Evolutionary conservation across 2,888 invertebrate species (phyloP).

Genomic region (Nephrotoma flavescens): DNA sequence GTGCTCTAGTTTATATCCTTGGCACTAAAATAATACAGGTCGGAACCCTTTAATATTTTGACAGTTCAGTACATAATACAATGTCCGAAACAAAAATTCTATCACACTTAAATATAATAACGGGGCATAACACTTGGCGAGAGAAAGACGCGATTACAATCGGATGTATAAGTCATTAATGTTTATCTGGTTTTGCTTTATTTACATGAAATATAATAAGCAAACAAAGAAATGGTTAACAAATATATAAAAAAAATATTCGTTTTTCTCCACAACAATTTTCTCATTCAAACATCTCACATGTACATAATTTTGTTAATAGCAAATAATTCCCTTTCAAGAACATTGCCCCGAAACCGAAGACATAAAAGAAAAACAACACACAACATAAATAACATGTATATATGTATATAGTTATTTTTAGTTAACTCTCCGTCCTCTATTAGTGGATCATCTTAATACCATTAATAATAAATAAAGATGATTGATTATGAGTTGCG

Average conservation of each 20-base stretch:
- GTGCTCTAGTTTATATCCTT: background rate
- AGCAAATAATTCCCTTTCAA: background rate
- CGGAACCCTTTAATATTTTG: background rate
- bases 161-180: background rate
- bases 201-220: background rate
- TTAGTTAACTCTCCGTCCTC: background rate
- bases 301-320: background rate
- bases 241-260: background rate
- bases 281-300: background rate
- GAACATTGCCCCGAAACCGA: background rate
- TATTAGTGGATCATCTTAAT: background rate
- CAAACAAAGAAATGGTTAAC: background rate
- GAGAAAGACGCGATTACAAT: background rate
- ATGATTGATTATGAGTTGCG: background rate
- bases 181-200: background rate
- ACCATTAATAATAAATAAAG: background rate
- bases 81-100: background rate
- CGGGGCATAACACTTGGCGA: background rate
- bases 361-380: background rate
- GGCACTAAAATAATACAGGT: background rate
- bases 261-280: background rate
- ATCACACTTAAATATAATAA: background rate
- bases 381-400: background rate
- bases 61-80: background rate
- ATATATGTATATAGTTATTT: background rate